Evolutionary conservation across 2,888 invertebrate genomes (phyloP), one percentile per base, ranked within the genome.

Genomic region (Noctua fimbriata): DNA sequence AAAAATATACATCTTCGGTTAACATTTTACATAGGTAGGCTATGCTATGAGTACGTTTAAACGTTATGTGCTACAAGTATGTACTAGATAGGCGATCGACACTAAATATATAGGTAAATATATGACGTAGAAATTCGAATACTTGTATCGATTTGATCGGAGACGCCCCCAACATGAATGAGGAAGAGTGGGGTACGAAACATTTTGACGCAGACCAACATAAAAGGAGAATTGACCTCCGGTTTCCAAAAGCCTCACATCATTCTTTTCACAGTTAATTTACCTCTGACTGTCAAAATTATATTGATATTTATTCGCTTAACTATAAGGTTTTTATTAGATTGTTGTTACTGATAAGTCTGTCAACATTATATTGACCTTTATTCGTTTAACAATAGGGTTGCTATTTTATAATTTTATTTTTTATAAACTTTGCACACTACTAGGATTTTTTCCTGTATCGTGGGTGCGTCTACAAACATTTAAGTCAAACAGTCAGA

Each of bases 1-100:
- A 89, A 90, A 90, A 89, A 89, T 89, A 90, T 88, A 89, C 79
- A 85, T 88, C 87, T 89, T 67, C 74, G 71, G 82, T 69, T 80
- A 76, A 69, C 70, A 69, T 32, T n/a, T 14, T 28, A 60, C 58
- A 60, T 60, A n/a, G n/a, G 49, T 79, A 79, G 18, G 65, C 41
- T 65, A 79, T 21, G 58, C 72, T 81, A 77, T 78, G 69, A 81
- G 74, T 79, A 82, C 75, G 67, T 83, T 82, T 73, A 69, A 74
- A 84, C 65, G n/a, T 85, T 85, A 73, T 73, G 67, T 49, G 83
- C 83, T 87, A 87, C 67, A 79, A 69, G 70, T 79, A 79, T 74
- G 69, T 78, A 80, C 76, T 78, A 73, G 69, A 73, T 82, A 88
- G 84, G 80, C 82, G 79, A 72, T 79, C 76, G 72, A 79, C 36